Base-by-base conservation (phyloP, 2,797 vertebrate genomes). In the Rhinatrema bivittatum region DNA sequence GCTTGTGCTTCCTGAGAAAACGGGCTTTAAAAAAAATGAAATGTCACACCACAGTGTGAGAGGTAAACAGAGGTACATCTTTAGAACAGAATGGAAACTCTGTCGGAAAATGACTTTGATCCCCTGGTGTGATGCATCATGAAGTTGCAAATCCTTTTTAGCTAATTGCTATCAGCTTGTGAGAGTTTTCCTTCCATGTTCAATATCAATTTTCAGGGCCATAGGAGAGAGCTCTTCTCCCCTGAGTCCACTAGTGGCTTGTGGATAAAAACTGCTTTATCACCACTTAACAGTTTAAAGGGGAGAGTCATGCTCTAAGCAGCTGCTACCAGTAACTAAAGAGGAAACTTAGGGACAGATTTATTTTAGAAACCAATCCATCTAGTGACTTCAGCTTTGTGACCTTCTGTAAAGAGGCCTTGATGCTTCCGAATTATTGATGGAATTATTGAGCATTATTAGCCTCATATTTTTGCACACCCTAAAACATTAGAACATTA, bases 191-290 rank as follows among this genome's bases (percentile, higher is more conserved):
- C 73, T 76, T 80, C 86, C 78, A 72, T 91, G 91, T 96, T 94
- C 93, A 94, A 97, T 98, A 97, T 97, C 93, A 96, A 97, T 98
- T 98, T 97, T 91, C 91, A 92, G 74, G 87, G 77, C 82, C 85
- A 82, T 80, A 85, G 84, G 88, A 91, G 91, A 93, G 85, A 88
- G 82, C 69, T 61, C 81, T 42, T 72, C 72, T 91, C 93, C 91
- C 93, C 51, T 18, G 91, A 91, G 92, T 76, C 82, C 60, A 36
- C 55, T 79, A 86, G 88, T 72, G 79, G 88, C 87, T 81, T 74
- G 72, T 83, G 24, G 78, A 86, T 90, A 88, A 89, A 85, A 88
- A 82, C 85, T 84, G 82, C 87, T 84, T 86, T 78, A 77, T 82
- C 84, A 88, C 89, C 89, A 93, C 89, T 97, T 96, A 93, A 77